Base-by-base conservation (phyloP, 2,797 vertebrate species). In the Peromyscus melanophrys region DNA sequence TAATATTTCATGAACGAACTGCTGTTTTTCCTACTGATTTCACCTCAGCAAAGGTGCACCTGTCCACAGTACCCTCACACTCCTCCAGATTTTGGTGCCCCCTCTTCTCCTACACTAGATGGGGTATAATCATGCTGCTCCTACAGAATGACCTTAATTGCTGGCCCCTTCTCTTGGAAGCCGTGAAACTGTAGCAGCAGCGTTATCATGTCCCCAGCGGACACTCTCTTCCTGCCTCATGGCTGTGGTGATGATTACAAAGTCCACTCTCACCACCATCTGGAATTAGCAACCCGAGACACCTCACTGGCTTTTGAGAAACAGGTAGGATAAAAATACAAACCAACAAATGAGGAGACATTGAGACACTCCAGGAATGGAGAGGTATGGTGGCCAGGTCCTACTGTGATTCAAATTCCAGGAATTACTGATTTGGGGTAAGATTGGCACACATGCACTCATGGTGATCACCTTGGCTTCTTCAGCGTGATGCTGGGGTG, bases 371-470 rank as follows among this genome's bases (percentile, higher is more conserved):
- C 23, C 37, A 82, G 43, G 57, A 57, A 85, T 11, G 11, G 67
- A 17, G 8, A 71, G 0, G 4, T 37, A 10, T 46, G 49, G 46
- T 57, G 40, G 52, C 6, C 85, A 94, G 25, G 34, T 93, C 78
- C 92, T 95, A 96, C 27, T 55, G 59, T 97, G 94, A 88, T 96
- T 97, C 84, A 94, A 78, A 86, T 27, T 55, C 75, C 46, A 77
- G 59, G 83, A 55, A 89, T 93, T 67, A 4, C 9, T 97, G 93
- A 96, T 96, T 98, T 97, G 97, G 90, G 92, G 92, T 97, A 95
- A 96, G 63, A 92, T 23, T 83, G 89, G 3, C 71, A 73, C 6
- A 96, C 34, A 96, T 92, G 76, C 43, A 88, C n/a, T 55, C 97
- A 94, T n/a, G 96, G 17, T 83, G 81, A 93, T 83, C 81, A 93